Evolutionary conservation across 2,797 vertebrate genomes (phyloP).

Genomic region (Adrianichthys oophorus): DNA sequence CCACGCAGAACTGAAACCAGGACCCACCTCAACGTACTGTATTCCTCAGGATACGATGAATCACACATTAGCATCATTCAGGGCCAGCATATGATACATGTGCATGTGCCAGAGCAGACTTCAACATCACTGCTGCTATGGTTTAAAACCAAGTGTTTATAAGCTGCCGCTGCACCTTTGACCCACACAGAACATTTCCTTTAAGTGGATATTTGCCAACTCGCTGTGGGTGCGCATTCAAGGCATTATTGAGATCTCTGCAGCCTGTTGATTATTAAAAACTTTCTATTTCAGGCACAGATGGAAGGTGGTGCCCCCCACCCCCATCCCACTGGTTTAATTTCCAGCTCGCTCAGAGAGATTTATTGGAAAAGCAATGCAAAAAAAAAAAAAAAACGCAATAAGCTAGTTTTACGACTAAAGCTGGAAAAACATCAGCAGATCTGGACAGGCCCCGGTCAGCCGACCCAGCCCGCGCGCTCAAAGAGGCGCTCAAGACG

Average conservation of each 20-base stretch:
- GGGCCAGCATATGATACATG: too few species aligned
- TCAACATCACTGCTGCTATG: neutral
- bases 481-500: constrained; percentile 41
- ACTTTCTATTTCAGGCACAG: constrained; percentile 40
- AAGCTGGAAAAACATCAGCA: constrained; percentile 15
- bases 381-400: constrained; percentile 11
- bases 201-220: neutral
- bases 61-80: too few species aligned
- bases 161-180: constrained; percentile 3
- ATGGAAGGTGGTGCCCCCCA: neutral
- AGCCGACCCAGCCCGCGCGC: constrained; percentile 10
- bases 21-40: constrained; percentile 1
- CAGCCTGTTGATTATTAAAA: constrained; percentile 66
- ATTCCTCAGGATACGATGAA: neutral
- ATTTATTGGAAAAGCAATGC: too few species aligned
- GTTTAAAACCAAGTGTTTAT: constrained; percentile 1
- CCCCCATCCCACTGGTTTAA: too few species aligned
- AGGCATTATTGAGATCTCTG: constrained; percentile 6
- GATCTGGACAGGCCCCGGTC: constrained; percentile 39
- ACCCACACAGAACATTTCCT: neutral
- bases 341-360: too few species aligned
- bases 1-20: too few species aligned
- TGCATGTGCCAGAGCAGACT: neutral
- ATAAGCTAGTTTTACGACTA: constrained; percentile 2
- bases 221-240: neutral